A percentile compares a stretch with the other conserved stretches of the same genome.
Conservation (phyloP, 2,797 vertebrate genomes). For the Phataginus tricuspis region DNA sequence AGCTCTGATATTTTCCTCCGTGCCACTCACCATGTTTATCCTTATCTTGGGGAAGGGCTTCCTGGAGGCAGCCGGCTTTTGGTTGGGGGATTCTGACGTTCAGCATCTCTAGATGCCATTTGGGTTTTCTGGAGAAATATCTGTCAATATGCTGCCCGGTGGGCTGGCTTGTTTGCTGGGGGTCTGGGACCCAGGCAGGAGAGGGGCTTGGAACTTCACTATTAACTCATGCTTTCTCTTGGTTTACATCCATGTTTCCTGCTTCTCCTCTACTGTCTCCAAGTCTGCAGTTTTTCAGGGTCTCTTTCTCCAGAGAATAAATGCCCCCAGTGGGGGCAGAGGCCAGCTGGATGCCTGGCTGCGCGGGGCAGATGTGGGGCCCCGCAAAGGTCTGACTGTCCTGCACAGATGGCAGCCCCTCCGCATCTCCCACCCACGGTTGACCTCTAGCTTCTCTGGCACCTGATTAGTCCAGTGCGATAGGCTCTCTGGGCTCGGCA, state of each 20-base stretch:
- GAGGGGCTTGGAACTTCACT: neutral
- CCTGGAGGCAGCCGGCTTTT: rapidly evolving
- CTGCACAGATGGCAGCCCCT: neutral
- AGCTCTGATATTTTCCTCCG: neutral
- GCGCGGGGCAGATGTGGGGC: rapidly evolving
- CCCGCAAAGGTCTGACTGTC: neutral
- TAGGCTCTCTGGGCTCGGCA: neutral
- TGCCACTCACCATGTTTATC: neutral
- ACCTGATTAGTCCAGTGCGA: neutral
- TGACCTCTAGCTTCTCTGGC: neutral
- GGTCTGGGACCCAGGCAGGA: neutral
- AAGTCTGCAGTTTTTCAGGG: neutral
- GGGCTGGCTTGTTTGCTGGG: neutral
- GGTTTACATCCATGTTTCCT: neutral
- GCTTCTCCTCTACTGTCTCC: neutral
- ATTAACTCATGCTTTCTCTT: neutral
- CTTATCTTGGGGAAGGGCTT: no score
- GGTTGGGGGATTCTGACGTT: neutral
- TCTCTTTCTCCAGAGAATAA: neutral
- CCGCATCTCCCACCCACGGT: neutral
- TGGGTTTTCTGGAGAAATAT: rapidly evolving
- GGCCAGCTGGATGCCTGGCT: neutral
- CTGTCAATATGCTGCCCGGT: rapidly evolving
- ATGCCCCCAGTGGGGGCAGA: neutral
- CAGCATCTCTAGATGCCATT: neutral